Percentiles rank a stretch among this genome's conserved stretches.
These are phyloP conservation scores for Carapus acus DNA, from an alignment of 2,797 vertebrate species.

Conservation along the genomic window DNA sequence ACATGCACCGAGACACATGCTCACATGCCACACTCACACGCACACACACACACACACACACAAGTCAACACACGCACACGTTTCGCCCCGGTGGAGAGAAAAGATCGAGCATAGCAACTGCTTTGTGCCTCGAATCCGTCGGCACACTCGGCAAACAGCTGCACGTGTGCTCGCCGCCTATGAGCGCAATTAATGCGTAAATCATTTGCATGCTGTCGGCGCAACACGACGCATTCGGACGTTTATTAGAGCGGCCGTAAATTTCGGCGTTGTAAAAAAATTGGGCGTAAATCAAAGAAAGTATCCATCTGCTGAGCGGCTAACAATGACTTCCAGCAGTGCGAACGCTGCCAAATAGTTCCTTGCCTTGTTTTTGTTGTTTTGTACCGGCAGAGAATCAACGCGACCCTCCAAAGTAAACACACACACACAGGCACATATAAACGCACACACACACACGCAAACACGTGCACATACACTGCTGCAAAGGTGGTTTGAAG, in stretches of 20 bases:
- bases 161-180: conserved; percentile 20
- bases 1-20: conserved; percentile 27
- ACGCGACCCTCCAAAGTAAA: no score
- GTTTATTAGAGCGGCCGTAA: conserved; percentile 15
- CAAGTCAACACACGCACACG: conserved; percentile 24
- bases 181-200: conserved; percentile 17
- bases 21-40: conserved; percentile 6
- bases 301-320: no score
- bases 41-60: conserved; percentile 25
- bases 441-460: no score
- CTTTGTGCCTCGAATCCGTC: conserved; percentile 25
- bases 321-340: conserved; percentile 8
- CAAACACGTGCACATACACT: no score
- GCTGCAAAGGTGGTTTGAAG: no score
- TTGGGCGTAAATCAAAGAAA: no score
- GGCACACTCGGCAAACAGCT: conserved; percentile 31
- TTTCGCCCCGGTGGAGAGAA: conserved; percentile 30
- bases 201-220: conserved; percentile 12
- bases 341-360: background rate
- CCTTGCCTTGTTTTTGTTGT: conserved; percentile 2
- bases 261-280: no score
- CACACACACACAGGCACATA: no score
- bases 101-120: conserved; percentile 44
- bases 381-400: conserved; percentile 11
- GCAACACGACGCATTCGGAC: conserved; percentile 6